phyloP scores from a whole-genome alignment of 2,797 vertebrate genomes.

The Poeciliopsis gracilis region DNA sequence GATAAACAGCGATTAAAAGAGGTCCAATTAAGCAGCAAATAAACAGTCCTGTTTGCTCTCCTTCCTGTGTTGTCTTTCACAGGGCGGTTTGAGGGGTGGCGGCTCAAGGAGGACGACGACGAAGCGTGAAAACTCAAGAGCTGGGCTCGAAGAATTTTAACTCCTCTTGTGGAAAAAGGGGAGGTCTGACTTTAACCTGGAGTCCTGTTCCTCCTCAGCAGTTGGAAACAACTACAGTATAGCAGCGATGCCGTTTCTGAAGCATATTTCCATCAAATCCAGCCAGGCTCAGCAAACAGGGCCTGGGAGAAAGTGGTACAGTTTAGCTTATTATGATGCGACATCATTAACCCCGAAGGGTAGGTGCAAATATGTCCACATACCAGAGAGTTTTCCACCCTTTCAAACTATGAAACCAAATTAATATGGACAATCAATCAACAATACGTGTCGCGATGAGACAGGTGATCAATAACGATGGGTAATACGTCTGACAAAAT shows the following conservation, averaged over 20 bases:
- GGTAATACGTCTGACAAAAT: no score
- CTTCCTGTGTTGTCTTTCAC: constrained; percentile 56
- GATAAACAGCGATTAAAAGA: constrained; percentile 9
- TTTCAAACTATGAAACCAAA: background rate
- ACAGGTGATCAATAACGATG: no score
- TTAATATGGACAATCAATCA: no score
- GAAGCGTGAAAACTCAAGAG: constrained; percentile 31
- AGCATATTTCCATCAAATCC: background rate
- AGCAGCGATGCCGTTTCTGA: background rate
- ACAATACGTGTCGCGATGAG: no score
- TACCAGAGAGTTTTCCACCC: background rate
- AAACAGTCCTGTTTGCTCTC: constrained; percentile 46
- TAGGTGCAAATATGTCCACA: background rate
- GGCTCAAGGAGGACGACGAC: constrained; percentile 12
- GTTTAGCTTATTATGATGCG: background rate
- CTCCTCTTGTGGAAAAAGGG: constrained; percentile 18
- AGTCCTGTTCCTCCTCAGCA: constrained; percentile 42
- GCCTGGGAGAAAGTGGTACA: background rate
- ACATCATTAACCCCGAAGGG: background rate
- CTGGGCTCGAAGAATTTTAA: background rate
- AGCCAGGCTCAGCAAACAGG: background rate
- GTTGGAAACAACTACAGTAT: background rate
- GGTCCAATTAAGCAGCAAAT: background rate
- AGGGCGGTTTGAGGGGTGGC: constrained; percentile 14
- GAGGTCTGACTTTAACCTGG: constrained; percentile 42